Evolutionary conservation across 2,888 invertebrate species (phyloP), one percentile per base, ranked within the genome.

Genomic region (Ectemnius cavifrons): DNA sequence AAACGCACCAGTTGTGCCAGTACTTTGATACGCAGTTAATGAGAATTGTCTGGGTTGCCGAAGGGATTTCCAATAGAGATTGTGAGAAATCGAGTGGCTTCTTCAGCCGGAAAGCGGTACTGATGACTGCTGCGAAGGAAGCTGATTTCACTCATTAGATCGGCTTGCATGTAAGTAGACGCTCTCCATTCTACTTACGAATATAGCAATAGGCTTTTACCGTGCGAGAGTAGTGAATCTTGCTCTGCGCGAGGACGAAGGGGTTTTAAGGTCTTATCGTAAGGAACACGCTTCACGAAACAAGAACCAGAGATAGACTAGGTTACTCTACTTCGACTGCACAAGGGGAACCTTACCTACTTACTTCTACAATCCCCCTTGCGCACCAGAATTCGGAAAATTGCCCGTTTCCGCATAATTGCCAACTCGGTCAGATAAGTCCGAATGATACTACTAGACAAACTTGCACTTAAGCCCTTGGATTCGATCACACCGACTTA

Each of bases 221-320:
- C 14, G 45, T 57, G 27, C 56, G 70, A 59, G 59, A 77, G 77
- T 61, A 69, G 67, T 70, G 78, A 80, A 80, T 84, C 68, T 78
- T 74, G 74, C 71, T 71, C 69, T 66, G 68, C 70, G 27, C 69
- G 37, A 58, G 57, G 60, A 69, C 75, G 68, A 69, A 37, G 8
- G 37, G 57, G 70, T 71, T 71, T 63, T 71, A 58, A 84, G 79
- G 70, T 75, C 84, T 85, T 85, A 85, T 85, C 85, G 73, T 74
- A 64, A 73, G 75, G 64, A 78, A 63, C 79, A 79, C 84, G 80
- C 80, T 73, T 77, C 83, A 80, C 79, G 78, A 74, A 84, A 82
- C 83, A 84, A 73, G 76, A 68, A 78, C 57, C 67, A 83, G 70
- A 73, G 75, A 77, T 80, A 79, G 71, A 71, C 76, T 79, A 72